A percentile compares a stretch with the other conserved stretches of the same genome.
These are phyloP conservation scores for Limnephilus lunatus DNA, from an alignment of 2,888 invertebrate species.

Conservation along the genomic window DNA sequence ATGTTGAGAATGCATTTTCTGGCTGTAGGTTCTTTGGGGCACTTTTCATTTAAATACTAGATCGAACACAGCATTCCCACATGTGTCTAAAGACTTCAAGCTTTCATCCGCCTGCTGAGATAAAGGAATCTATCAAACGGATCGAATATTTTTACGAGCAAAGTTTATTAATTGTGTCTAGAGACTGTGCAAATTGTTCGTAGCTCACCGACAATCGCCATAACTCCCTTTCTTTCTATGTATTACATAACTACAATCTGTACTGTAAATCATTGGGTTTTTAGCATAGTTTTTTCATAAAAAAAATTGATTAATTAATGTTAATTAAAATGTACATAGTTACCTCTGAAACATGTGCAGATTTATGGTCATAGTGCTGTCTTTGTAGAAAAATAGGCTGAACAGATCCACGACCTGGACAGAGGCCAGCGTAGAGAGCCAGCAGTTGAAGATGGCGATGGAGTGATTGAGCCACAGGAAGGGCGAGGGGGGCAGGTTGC, in stretches of 20 bases:
- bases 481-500: conserved; percentile 54
- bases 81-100: background rate
- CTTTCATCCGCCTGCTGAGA: background rate
- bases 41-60: background rate
- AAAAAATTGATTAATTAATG: background rate
- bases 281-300: background rate
- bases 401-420: conserved; percentile 42
- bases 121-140: background rate
- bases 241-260: too few relatives aligned
- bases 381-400: background rate
- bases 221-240: too few relatives aligned
- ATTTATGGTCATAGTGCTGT: background rate
- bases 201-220: too few relatives aligned
- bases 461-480: conserved; percentile 14
- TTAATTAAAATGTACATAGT: background rate
- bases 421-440: conserved; percentile 38
- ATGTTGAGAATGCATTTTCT: background rate
- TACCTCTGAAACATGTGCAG: conserved; percentile 31
- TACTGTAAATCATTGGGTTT: too few relatives aligned
- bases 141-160: too few relatives aligned
- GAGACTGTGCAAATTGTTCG: too few relatives aligned
- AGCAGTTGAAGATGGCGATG: conserved; percentile 50
- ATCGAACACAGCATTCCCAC: background rate
- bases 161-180: too few relatives aligned
- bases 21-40: background rate